Percentiles rank a stretch among this genome's conserved stretches.
These are phyloP conservation scores for Hypothenemus hampei DNA, from an alignment of 1,140 invertebrate species.

Conservation along the genomic window DNA sequence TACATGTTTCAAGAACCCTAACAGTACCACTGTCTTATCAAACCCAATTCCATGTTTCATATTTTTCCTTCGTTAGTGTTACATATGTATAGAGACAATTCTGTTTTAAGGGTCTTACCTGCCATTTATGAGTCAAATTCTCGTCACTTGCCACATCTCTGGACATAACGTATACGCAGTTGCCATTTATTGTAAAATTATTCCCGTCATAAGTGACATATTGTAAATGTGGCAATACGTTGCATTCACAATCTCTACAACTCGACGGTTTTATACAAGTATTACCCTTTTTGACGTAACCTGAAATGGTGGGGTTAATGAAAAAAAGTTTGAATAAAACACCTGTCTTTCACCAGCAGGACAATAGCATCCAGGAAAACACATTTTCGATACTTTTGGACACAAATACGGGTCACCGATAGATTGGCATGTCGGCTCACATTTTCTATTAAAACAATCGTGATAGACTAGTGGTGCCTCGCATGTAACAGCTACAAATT, in stretches of 20 bases:
- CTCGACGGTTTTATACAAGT: constrained; percentile 63
- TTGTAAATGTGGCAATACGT: constrained; percentile 64
- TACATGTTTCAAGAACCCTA: too few relatives aligned
- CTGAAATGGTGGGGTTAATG: neutral
- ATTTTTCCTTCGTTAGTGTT: too few relatives aligned
- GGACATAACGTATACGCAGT: constrained; percentile 74
- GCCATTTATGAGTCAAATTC: constrained; percentile 56
- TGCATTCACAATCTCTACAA: constrained; percentile 75
- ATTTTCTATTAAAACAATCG: constrained; percentile 69
- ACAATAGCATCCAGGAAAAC: constrained; percentile 80
- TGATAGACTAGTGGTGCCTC: constrained; percentile 67
- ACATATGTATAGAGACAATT: too few relatives aligned
- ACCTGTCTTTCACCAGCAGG: constrained; percentile 56
- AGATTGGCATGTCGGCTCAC: constrained; percentile 67
- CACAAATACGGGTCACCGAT: constrained; percentile 55
- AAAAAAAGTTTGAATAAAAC: neutral
- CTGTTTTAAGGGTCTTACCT: too few relatives aligned
- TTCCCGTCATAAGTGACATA: constrained; percentile 69
- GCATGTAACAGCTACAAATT: constrained; percentile 54
- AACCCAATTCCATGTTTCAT: too few relatives aligned
- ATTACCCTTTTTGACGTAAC: constrained; percentile 60
- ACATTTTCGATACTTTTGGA: constrained; percentile 56
- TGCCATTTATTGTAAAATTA: constrained; percentile 66
- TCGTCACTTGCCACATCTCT: constrained; percentile 50
- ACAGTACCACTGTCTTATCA: too few relatives aligned